Conservation (phyloP, 1,140 invertebrate species). For the Brachystomella parvula region DNA sequence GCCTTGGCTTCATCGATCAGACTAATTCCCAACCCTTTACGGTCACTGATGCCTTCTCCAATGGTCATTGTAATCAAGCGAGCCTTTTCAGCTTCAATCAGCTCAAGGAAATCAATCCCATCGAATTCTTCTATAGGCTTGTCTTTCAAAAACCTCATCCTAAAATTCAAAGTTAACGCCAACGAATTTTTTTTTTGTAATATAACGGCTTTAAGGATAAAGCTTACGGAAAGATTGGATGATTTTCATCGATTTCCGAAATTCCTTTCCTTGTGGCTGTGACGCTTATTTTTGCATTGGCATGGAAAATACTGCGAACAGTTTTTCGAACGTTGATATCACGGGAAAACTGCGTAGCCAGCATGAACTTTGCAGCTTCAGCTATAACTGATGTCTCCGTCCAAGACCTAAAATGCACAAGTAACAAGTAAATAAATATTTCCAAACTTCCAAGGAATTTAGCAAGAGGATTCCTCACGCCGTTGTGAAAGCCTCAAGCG, state of each 20-base stretch:
- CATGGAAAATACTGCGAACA: constrained; percentile 80
- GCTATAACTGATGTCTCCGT: constrained; percentile 64
- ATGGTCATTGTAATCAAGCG: constrained; percentile 67
- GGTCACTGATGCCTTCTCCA: constrained; percentile 67
- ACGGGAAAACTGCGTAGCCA: constrained; percentile 81
- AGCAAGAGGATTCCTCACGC: constrained; percentile 29
- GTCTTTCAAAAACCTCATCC: constrained; percentile 87
- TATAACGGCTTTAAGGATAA: neutral
- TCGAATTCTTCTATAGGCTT: constrained; percentile 87
- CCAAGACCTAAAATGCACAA: constrained; percentile 45
- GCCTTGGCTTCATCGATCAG: constrained; percentile 89
- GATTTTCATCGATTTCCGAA: constrained; percentile 89
- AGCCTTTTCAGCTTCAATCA: constrained; percentile 77
- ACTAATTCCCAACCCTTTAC: constrained; percentile 52
- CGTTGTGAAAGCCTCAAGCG: constrained; percentile 65
- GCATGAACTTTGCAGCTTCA: constrained; percentile 84
- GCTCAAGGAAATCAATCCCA: constrained; percentile 81
- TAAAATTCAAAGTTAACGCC: constrained; percentile 41
- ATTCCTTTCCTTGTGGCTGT: constrained; percentile 81
- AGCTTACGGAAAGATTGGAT: constrained; percentile 62
- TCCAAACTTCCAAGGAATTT: constrained; percentile 36
- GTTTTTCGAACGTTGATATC: constrained; percentile 82
- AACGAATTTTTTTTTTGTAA: neutral
- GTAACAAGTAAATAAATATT: neutral
- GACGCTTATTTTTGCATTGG: constrained; percentile 74